Percentiles rank a stretch among this genome's conserved stretches.
Conservation (phyloP, 2,888 invertebrate genomes). For the Tenthredo mesomela region DNA sequence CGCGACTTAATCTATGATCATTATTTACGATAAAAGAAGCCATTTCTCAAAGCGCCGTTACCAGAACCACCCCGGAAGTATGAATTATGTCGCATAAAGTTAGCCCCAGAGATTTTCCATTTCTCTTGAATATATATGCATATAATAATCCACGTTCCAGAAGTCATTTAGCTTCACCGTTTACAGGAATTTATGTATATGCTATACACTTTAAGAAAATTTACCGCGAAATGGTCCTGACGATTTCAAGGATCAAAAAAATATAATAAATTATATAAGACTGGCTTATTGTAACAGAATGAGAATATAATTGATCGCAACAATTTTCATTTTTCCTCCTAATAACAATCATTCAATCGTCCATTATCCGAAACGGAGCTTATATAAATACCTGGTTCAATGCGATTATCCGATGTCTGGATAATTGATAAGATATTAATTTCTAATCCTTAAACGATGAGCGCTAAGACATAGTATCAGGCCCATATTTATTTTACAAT, state of each 20-base stretch:
- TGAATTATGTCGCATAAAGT: slow-evolving; percentile 1
- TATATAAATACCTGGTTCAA: neutral
- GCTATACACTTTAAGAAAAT: neutral
- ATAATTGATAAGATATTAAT: slow-evolving; percentile 19
- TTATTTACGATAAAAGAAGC: neutral
- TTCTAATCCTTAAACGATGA: neutral
- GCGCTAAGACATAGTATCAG: neutral
- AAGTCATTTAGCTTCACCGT: neutral
- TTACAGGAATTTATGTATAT: neutral
- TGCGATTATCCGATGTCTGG: neutral
- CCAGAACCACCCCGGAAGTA: neutral
- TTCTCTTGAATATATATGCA: neutral
- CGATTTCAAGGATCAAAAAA: neutral
- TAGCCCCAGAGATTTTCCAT: neutral
- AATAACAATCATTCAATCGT: neutral
- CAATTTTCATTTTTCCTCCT: neutral
- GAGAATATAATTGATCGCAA: neutral
- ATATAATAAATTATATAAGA: neutral
- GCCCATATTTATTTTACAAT: neutral
- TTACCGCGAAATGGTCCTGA: neutral
- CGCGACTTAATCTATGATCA: neutral
- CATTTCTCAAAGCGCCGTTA: neutral
- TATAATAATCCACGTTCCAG: neutral
- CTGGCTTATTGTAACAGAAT: too few species aligned
- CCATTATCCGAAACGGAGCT: neutral